phyloP scores from a whole-genome alignment of 35 echinoderm and acorn worm species.

The Ophioderma brevispina region DNA sequence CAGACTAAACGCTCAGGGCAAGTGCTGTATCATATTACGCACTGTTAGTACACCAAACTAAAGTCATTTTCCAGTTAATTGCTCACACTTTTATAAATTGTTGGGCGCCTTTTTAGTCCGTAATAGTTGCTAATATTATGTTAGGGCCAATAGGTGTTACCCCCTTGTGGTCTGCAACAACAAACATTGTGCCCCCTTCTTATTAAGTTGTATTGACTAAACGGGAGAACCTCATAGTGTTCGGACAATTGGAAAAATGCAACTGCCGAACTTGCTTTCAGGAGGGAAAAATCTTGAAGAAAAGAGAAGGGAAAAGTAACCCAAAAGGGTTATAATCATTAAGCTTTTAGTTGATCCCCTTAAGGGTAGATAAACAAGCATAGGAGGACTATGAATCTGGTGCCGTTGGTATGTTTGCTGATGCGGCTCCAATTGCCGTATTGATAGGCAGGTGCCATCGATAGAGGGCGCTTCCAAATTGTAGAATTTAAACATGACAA shows the following conservation, averaged over 20 bases:
- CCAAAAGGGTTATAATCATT: not conserved
- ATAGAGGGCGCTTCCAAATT: too few species aligned
- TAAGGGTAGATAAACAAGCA: not conserved
- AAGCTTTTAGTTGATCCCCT: not conserved
- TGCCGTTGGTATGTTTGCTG: not conserved
- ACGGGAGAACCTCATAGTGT: not conserved
- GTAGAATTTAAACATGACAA: too few species aligned
- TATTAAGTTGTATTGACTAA: not conserved
- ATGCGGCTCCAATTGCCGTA: not conserved
- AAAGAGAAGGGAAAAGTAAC: not conserved
- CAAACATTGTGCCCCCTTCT: not conserved
- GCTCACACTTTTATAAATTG: not conserved
- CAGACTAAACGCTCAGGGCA: not conserved
- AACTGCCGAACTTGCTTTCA: too few species aligned
- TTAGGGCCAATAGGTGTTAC: not conserved
- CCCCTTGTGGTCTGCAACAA: not conserved
- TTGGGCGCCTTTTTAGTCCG: not conserved
- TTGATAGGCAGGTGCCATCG: not conserved
- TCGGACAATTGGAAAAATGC: too few species aligned
- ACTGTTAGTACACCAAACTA: not conserved
- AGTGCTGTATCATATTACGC: not conserved
- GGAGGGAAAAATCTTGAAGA: too few species aligned
- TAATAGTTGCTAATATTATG: not conserved
- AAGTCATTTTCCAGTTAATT: slow-evolving; percentile 10
- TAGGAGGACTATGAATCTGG: not conserved